Evolutionary conservation across 2,113 vertebrate genomes (phyloP).

Genomic region (Pogonocichla stellata): DNA sequence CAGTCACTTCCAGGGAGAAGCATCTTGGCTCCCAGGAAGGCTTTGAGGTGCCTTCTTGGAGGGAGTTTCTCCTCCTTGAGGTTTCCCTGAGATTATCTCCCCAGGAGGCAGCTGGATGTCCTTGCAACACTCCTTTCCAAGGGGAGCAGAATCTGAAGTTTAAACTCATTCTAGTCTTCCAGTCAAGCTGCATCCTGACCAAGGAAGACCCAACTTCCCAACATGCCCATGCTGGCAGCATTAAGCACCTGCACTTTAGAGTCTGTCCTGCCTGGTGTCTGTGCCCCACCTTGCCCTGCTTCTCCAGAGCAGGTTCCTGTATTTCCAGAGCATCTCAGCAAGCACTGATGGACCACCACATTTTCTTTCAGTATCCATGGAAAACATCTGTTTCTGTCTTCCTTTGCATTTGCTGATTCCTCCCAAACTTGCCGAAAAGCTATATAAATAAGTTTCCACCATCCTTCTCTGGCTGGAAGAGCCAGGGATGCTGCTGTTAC

Average conservation of each 20-base stretch:
- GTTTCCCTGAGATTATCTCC: background rate
- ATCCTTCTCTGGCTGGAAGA: background rate
- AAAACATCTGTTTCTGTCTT: conserved; percentile 25
- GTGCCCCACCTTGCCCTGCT: background rate
- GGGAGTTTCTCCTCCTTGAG: background rate
- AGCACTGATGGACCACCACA: background rate
- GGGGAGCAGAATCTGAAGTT: conserved; percentile 17
- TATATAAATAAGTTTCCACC: background rate
- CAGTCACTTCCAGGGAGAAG: background rate
- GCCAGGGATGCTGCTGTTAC: background rate
- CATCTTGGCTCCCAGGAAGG: background rate
- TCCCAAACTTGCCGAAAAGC: background rate
- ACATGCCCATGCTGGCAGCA: background rate
- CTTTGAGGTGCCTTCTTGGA: background rate
- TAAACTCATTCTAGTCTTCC: conserved; percentile 58
- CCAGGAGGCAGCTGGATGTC: background rate
- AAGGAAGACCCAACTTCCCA: conserved; percentile 40
- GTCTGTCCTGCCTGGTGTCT: conserved; percentile 12
- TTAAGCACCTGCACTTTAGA: conserved; percentile 70
- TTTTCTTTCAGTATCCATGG: background rate
- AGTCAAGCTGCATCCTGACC: conserved; percentile 42
- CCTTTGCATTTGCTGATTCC: background rate
- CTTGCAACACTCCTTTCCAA: background rate
- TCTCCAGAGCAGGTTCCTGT: background rate
- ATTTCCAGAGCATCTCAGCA: background rate